phyloP scores from a whole-genome alignment of 2,888 invertebrate genomes.

The Meganola albula region DNA sequence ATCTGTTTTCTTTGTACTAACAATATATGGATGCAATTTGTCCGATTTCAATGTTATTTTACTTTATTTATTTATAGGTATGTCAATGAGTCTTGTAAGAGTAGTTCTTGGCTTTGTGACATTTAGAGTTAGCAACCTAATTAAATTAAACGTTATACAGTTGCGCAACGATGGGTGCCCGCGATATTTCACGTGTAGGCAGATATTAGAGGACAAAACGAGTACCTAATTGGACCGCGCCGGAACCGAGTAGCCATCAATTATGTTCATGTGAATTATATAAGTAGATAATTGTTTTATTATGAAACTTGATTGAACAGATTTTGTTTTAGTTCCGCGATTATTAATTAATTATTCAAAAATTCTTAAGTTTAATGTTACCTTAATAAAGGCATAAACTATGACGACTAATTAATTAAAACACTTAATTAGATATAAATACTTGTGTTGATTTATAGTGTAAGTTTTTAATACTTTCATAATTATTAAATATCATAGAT shows the following conservation, averaged over 20 bases:
- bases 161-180: constrained; percentile 38
- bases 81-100: constrained; percentile 24
- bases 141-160: constrained; percentile 41
- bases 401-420: no score
- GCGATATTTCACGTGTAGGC: constrained; percentile 36
- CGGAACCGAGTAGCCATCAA: constrained; percentile 36
- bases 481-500: no score
- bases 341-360: no score
- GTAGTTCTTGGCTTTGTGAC: constrained; percentile 43
- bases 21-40: no score
- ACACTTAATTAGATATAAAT: no score
- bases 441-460: no score
- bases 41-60: no score
- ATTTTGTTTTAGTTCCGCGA: constrained; percentile 21
- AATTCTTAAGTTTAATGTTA: no score
- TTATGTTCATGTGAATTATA: constrained; percentile 40
- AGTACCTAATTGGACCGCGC: constrained; percentile 39
- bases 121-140: constrained; percentile 46
- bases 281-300: constrained; percentile 41
- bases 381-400: no score
- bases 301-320: constrained; percentile 32
- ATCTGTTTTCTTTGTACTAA: no score
- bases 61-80: no score
- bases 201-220: constrained; percentile 35
- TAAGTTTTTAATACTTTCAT: no score